Evolutionary conservation across 1,140 invertebrate species (phyloP).

Genomic region (Pomacea maculata): DNA sequence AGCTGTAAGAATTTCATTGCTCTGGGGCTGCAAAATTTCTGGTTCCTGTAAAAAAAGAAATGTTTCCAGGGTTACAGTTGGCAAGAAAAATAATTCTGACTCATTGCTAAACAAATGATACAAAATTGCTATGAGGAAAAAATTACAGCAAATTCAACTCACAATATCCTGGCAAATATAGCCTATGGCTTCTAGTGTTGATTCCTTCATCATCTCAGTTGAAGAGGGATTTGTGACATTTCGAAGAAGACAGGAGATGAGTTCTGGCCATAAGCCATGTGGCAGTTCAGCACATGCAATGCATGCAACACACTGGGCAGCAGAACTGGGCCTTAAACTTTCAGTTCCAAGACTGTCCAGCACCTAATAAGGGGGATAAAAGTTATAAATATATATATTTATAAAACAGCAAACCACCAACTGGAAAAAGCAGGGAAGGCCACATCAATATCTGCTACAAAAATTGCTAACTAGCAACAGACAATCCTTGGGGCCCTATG

Average conservation of each 20-base stretch:
- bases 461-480: too few relatives aligned
- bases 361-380: conserved; percentile 72
- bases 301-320: conserved; percentile 98
- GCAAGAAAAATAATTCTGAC: not conserved
- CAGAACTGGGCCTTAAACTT: conserved; percentile 89
- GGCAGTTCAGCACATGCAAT: conserved; percentile 97
- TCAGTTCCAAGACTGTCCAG: conserved; percentile 94
- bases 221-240: conserved; percentile 86
- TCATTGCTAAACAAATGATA: not conserved
- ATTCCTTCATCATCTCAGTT: conserved; percentile 94
- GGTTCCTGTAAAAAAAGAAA: conserved; percentile 73
- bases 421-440: too few relatives aligned
- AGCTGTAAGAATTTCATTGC: conserved; percentile 96
- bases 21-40: conserved; percentile 88
- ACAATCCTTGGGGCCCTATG: too few relatives aligned
- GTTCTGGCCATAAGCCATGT: conserved; percentile 76
- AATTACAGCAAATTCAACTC: conserved; percentile 54
- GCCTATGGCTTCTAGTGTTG: conserved; percentile 96
- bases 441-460: too few relatives aligned
- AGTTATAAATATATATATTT: too few relatives aligned
- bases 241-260: conserved; percentile 85
- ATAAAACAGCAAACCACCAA: too few relatives aligned
- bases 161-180: conserved; percentile 84
- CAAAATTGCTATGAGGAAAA: not conserved
- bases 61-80: not conserved